Evolutionary conservation across 2,888 invertebrate genomes (phyloP), one percentile per base, ranked within the genome.

Genomic region (Sarcophaga caerulescens): DNA sequence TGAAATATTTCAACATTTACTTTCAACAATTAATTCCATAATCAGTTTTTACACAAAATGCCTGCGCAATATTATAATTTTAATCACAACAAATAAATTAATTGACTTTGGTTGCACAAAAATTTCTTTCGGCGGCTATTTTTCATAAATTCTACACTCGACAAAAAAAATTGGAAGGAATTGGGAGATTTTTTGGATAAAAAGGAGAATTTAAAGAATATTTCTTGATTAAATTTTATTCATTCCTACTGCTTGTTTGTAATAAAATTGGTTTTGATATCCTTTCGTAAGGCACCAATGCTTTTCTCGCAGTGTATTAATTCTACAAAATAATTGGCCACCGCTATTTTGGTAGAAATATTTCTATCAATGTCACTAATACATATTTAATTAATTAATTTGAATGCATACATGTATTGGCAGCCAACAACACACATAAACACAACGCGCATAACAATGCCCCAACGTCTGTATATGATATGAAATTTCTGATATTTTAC

Each of bases 311-410:
- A 35, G 35, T 35, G 35, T 35, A 35, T 35, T 35, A 35, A 35
- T 35, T 8, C 2, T 35, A 1, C 35, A 35, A 35, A 35, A 35
- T 35, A 35, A 35, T 35, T 35, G 35, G 35, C 35, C 35, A 63
- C 74, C 44, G 52, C 66, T 35, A 17, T 17, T 47, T 17, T 12
- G 68, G 57, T 23, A 60, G 80, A 80, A 77, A 77, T 84, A 84
- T 84, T 85, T 83, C 80, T 80, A 85, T 85, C 80, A 83, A 69
- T 80, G 73, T 83, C 74, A 66, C 83, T 80, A 77, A 80, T 77
- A 77, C 83, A 83, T 77, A 83, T 83, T 85, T 83, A 83, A 81
- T 83, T 83, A 83, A 85, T 85, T 85, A 85, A 85, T 83, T 85
- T 85, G 74, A 57, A 14, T 78, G 25, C 17, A 65, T 52, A 65